Evolutionary conservation across 92 coral and sea anemone genomes (phyloP).

Genomic region (Umimayanthus chanpuru): DNA sequence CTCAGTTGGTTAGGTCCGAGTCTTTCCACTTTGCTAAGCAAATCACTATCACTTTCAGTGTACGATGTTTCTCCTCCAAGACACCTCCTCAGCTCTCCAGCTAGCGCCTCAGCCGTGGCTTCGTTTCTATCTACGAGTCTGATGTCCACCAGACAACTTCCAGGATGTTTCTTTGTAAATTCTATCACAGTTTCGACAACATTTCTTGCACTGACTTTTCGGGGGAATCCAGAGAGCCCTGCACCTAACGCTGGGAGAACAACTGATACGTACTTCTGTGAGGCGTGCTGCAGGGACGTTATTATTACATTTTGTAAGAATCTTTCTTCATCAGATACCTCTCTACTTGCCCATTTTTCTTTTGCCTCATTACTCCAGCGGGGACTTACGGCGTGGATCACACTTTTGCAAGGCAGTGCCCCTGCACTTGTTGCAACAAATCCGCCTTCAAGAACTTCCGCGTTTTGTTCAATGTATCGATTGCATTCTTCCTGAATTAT

Average conservation of each 20-base stretch:
- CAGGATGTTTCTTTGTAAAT: constrained; percentile 42
- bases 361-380: constrained; percentile 46
- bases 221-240: constrained; percentile 68
- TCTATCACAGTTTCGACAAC: constrained; percentile 53
- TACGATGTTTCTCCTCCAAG: constrained; percentile 43
- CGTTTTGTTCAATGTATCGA: constrained; percentile 34
- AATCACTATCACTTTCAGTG: background rate
- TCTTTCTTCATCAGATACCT: constrained; percentile 41
- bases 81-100: constrained; percentile 43
- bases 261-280: constrained; percentile 50
- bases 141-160: constrained; percentile 54
- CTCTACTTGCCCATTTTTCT: constrained; percentile 12
- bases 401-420: constrained; percentile 60
- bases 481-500: constrained; percentile 67
- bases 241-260: constrained; percentile 81
- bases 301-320: constrained; percentile 45
- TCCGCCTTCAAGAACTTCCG: constrained; percentile 52
- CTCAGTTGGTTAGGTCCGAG: constrained; percentile 3
- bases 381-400: constrained; percentile 78
- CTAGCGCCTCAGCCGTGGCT: constrained; percentile 51
- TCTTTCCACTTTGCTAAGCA: background rate
- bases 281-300: constrained; percentile 53
- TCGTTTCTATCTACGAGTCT: constrained; percentile 62
- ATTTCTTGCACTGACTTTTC: constrained; percentile 62
- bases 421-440: constrained; percentile 62